Evolutionary conservation across 2,888 invertebrate species (phyloP).

Genomic region (Epinotia bilunana): DNA sequence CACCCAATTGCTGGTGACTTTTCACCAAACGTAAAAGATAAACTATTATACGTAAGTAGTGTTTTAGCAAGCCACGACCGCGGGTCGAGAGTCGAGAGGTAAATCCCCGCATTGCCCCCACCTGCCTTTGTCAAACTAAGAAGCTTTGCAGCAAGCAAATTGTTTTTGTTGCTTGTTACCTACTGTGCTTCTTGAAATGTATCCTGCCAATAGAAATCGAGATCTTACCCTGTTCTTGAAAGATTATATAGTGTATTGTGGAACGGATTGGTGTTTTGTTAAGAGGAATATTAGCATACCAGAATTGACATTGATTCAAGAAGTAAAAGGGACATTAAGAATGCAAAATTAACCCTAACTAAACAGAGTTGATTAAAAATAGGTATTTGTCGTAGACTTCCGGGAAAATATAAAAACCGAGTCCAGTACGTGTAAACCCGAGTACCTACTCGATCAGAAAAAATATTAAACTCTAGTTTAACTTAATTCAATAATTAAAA

Average conservation of each 20-base stretch:
- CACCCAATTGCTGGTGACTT: not conserved
- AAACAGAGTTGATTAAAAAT: no score
- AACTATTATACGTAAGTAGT: conserved; percentile 20
- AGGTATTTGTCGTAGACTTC: no score
- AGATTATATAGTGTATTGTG: not conserved
- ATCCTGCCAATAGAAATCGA: conserved; percentile 9
- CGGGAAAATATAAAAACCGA: no score
- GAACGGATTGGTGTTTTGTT: not conserved
- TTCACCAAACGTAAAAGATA: conserved; percentile 10
- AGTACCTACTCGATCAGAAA: no score
- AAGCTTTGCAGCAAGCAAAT: conserved; percentile 36
- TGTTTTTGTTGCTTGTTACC: conserved; percentile 36
- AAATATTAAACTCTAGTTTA: no score
- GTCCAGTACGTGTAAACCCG: no score
- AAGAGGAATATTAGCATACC: no score
- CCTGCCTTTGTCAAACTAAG: conserved; percentile 32
- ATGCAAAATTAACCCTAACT: no score
- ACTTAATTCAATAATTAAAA: no score
- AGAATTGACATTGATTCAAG: not conserved
- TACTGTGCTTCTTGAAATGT: conserved; percentile 16
- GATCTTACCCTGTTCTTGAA: not conserved
- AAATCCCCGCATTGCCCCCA: conserved; percentile 27
- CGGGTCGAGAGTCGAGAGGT: conserved; percentile 39
- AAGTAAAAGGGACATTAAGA: no score
- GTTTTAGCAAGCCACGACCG: conserved; percentile 29